Evolutionary conservation across 2,113 vertebrate species (phyloP).

Genomic region (Rafetus swinhoei): DNA sequence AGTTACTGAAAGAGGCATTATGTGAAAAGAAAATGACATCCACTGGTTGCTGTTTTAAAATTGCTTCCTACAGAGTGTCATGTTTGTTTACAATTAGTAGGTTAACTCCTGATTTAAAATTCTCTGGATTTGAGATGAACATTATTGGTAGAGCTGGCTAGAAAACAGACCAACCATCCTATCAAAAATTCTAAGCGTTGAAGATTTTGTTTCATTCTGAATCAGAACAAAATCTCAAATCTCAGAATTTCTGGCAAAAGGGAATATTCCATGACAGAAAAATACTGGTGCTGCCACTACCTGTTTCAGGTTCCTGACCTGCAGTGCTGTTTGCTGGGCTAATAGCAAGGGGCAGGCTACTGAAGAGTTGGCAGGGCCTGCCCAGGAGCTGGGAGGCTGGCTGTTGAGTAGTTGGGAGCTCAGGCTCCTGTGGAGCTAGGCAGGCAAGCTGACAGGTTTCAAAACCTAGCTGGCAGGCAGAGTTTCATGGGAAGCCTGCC

Average conservation of each 20-base stretch:
- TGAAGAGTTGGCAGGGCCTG: background rate
- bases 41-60: background rate
- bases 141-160: background rate
- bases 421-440: background rate
- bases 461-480: background rate
- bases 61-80: background rate
- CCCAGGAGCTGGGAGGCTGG: background rate
- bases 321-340: background rate
- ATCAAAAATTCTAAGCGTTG: background rate
- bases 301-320: background rate
- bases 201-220: background rate
- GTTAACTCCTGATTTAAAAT: background rate
- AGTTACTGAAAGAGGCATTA: background rate
- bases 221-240: background rate
- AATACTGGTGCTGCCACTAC: background rate
- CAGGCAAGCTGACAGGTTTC: background rate
- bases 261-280: background rate
- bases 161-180: background rate
- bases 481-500: background rate
- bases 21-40: background rate
- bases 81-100: background rate
- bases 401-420: background rate
- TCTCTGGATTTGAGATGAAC: background rate
- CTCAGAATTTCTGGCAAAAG: background rate
- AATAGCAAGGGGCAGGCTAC: background rate